Evolutionary conservation across 2,888 invertebrate genomes (phyloP).

Genomic region (Myopa testacea): DNA sequence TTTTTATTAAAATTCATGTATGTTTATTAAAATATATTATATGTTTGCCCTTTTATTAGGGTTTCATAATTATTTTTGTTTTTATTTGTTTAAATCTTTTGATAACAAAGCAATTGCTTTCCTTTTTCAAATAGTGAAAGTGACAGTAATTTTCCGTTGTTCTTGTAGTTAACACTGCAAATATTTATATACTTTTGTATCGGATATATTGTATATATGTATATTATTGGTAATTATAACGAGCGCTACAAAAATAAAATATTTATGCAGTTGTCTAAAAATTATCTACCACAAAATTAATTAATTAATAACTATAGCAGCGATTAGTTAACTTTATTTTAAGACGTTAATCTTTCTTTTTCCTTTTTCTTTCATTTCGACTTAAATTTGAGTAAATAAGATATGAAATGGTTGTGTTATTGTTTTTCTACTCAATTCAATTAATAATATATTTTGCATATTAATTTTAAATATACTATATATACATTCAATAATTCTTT

Average conservation of each 20-base stretch:
- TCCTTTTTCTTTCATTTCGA: conserved; percentile 1
- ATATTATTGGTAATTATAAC: not conserved
- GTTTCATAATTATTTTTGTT: conserved; percentile 20
- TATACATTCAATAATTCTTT: not conserved
- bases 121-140: conserved; percentile 18
- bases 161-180: conserved; percentile 45
- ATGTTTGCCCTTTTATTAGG: not conserved
- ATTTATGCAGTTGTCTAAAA: conserved; percentile 35
- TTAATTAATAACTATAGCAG: conserved; percentile 29
- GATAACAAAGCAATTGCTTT: conserved; percentile 12
- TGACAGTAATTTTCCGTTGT: not conserved
- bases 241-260: conserved; percentile 33
- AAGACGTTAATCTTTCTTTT: not conserved
- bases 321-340: conserved; percentile 12
- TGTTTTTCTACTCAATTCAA: conserved; percentile 28
- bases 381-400: conserved; percentile 16
- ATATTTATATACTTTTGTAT: conserved; percentile 27
- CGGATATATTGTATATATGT: not conserved
- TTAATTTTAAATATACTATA: conserved; percentile 9
- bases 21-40: conserved; percentile 16
- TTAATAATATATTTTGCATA: conserved; percentile 12
- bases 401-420: conserved; percentile 36
- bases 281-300: conserved; percentile 37
- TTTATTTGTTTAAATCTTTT: not conserved
- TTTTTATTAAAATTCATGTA: conserved; percentile 21